phyloP scores from a whole-genome alignment of 1,140 invertebrate genomes.

The Bacillus rossius region DNA sequence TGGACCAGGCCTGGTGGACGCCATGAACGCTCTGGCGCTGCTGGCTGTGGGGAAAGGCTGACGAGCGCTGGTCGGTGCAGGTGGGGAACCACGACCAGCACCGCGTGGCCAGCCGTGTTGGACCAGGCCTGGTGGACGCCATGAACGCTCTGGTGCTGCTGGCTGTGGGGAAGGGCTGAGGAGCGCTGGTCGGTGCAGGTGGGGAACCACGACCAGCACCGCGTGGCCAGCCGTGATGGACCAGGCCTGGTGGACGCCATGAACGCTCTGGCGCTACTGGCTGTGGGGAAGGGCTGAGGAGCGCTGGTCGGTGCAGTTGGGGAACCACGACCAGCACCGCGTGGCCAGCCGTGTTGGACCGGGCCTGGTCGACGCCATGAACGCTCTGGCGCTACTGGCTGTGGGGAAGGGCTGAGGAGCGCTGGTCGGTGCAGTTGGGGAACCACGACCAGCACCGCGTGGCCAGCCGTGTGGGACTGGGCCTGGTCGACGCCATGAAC shows the following conservation, averaged over 20 bases:
- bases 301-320: constrained; percentile 46
- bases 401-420: too few species aligned
- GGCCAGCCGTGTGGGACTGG: constrained; percentile 53
- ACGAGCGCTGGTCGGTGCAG: constrained; percentile 36
- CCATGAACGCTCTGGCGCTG: too few species aligned
- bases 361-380: constrained; percentile 60
- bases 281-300: too few species aligned
- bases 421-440: constrained; percentile 50
- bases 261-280: constrained; percentile 65
- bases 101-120: constrained; percentile 58
- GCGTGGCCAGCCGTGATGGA: constrained; percentile 59
- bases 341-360: constrained; percentile 56
- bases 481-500: constrained; percentile 63
- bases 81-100: constrained; percentile 70
- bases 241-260: constrained; percentile 59
- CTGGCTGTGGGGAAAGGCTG: too few species aligned
- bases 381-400: constrained; percentile 65
- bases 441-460: constrained; percentile 68
- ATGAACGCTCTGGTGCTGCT: constrained; percentile 68
- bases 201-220: constrained; percentile 67
- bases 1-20: too few species aligned
- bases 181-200: constrained; percentile 42
- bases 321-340: constrained; percentile 67
- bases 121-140: constrained; percentile 57
- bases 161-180: too few species aligned